These are phyloP conservation scores for Amorpha juglandis DNA, from an alignment of 2,888 invertebrate genomes.

Conservation along the genomic window DNA sequence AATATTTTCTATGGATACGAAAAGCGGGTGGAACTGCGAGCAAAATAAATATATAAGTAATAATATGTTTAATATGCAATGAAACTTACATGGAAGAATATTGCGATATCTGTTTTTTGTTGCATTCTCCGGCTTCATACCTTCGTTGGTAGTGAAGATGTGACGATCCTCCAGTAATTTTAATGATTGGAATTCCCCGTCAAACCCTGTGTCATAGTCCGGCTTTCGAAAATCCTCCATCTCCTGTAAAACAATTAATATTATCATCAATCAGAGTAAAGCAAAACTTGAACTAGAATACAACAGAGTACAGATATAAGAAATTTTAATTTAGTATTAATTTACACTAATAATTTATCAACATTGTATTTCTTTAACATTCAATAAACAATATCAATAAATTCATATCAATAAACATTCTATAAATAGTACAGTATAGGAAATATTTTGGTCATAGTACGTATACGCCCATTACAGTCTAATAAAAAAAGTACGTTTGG, in stretches of 20 bases:
- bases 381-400: no score
- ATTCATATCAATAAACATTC: no score
- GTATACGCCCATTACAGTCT: no score
- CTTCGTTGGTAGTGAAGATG: conserved; percentile 94
- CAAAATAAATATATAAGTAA: not conserved
- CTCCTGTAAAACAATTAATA: conserved; percentile 51
- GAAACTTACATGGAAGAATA: conserved; percentile 92
- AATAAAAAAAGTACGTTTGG: no score
- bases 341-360: no score
- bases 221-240: conserved; percentile 52
- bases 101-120: conserved; percentile 98
- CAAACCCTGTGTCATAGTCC: conserved; percentile 86
- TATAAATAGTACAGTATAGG: no score
- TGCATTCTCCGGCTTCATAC: conserved; percentile 93
- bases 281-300: not conserved
- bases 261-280: not conserved
- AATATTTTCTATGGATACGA: no score
- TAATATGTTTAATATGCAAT: no score
- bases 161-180: conserved; percentile 96
- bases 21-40: not conserved
- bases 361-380: no score
- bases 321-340: no score
- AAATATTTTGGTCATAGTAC: no score
- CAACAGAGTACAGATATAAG: not conserved
- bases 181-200: conserved; percentile 97